These are phyloP conservation scores for Aphaenogaster rudis DNA, from an alignment of 1,140 invertebrate genomes.

Conservation along the genomic window DNA sequence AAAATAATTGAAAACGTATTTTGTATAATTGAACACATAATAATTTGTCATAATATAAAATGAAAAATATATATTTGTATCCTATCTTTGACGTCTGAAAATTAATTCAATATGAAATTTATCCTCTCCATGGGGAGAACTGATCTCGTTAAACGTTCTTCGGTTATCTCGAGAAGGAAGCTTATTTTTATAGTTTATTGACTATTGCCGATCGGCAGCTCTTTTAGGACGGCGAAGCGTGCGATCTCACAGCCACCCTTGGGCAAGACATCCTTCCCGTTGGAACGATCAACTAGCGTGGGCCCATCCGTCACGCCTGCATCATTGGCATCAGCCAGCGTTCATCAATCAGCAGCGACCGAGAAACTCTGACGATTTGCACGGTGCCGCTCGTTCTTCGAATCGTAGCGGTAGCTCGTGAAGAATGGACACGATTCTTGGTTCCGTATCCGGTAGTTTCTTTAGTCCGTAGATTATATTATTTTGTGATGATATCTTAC, in stretches of 20 bases:
- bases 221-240: constrained; percentile 85
- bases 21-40: background rate
- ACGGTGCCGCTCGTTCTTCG: constrained; percentile 85
- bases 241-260: constrained; percentile 81
- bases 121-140: background rate
- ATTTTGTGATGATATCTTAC: background rate
- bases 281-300: constrained; percentile 85
- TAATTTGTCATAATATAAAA: background rate
- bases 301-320: constrained; percentile 75
- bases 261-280: constrained; percentile 54
- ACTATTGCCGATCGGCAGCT: constrained; percentile 70
- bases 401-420: constrained; percentile 79
- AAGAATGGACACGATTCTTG: constrained; percentile 31
- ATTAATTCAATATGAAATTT: background rate
- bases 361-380: constrained; percentile 86
- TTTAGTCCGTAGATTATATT: constrained; percentile 11
- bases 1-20: background rate
- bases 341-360: constrained; percentile 76
- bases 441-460: constrained; percentile 20
- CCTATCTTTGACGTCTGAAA: background rate
- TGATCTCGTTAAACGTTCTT: background rate
- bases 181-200: constrained; percentile 14
- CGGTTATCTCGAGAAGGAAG: background rate
- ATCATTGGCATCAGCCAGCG: constrained; percentile 69
- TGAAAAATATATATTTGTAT: background rate